Evolutionary conservation across 1,140 invertebrate genomes (phyloP).

Genomic region (Berghia stephanieae): DNA sequence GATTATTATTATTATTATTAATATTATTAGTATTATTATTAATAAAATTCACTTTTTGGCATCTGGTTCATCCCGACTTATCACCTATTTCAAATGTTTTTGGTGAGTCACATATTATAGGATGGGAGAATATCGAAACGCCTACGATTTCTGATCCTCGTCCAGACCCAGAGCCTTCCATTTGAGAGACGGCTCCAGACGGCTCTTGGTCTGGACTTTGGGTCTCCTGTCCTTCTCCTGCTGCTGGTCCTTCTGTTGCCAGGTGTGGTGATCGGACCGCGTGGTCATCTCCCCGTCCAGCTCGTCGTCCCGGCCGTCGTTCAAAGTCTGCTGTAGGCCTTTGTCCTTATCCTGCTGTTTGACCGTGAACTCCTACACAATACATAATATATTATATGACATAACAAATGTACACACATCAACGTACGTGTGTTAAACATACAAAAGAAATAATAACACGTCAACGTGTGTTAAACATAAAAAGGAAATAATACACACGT

Average conservation of each 20-base stretch:
- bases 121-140: no score
- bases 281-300: slow-evolving; percentile 40
- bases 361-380: slow-evolving; percentile 47
- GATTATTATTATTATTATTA: no score
- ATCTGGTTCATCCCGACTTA: no score
- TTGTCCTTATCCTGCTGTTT: slow-evolving; percentile 41
- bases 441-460: no score
- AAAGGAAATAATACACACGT: no score
- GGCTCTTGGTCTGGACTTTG: slow-evolving; percentile 54
- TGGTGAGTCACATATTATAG: no score
- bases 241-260: slow-evolving; percentile 42
- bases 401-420: no score
- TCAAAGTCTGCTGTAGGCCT: slow-evolving; percentile 27
- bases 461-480: no score
- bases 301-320: slow-evolving; percentile 32
- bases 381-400: slow-evolving; percentile 12
- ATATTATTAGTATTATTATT: no score
- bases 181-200: slow-evolving; percentile 62
- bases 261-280: slow-evolving; percentile 37
- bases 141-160: slow-evolving; percentile 47
- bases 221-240: slow-evolving; percentile 51
- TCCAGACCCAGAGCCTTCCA: slow-evolving; percentile 62
- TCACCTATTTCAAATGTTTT: no score
- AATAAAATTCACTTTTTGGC: no score
- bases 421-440: no score